Conservation (phyloP, 2,797 vertebrate genomes). For the Diceros bicornis region DNA sequence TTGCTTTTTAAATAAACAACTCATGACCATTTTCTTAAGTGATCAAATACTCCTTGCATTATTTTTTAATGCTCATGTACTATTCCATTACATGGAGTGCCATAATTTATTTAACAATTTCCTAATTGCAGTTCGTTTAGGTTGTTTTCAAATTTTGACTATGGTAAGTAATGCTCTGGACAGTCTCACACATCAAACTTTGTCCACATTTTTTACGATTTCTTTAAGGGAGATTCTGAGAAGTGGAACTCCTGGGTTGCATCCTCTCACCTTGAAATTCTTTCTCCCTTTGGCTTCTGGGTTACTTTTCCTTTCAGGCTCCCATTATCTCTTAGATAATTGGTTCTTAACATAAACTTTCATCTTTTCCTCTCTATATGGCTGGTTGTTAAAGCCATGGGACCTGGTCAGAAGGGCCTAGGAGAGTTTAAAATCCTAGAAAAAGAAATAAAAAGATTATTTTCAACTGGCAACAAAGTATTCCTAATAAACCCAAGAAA, state of each 20-base stretch:
- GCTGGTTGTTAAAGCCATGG: background rate
- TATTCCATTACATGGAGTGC: background rate
- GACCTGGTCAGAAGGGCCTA: background rate
- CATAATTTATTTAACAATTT: conserved; percentile 21
- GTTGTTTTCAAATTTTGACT: conserved; percentile 18
- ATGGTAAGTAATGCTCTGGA: background rate
- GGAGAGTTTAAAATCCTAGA: background rate
- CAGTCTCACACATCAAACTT: background rate
- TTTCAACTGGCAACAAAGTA: conserved; percentile 45
- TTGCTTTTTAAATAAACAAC: conserved; percentile 59
- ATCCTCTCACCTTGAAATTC: background rate
- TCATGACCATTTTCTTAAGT: conserved; percentile 5
- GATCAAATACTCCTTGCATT: background rate
- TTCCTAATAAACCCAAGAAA: conserved; percentile 31
- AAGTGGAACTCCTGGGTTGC: background rate
- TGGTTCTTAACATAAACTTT: background rate
- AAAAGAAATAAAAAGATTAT: conserved; percentile 35
- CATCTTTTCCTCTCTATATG: background rate
- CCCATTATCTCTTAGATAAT: background rate
- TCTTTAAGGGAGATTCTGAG: background rate
- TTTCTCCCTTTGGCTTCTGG: background rate
- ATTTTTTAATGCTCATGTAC: background rate
- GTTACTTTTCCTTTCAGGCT: background rate
- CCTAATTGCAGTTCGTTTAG: background rate
- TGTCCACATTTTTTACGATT: background rate